These are phyloP conservation scores for Urocynchramus pylzowi DNA, from an alignment of 2,113 vertebrate genomes.

Conservation along the genomic window DNA sequence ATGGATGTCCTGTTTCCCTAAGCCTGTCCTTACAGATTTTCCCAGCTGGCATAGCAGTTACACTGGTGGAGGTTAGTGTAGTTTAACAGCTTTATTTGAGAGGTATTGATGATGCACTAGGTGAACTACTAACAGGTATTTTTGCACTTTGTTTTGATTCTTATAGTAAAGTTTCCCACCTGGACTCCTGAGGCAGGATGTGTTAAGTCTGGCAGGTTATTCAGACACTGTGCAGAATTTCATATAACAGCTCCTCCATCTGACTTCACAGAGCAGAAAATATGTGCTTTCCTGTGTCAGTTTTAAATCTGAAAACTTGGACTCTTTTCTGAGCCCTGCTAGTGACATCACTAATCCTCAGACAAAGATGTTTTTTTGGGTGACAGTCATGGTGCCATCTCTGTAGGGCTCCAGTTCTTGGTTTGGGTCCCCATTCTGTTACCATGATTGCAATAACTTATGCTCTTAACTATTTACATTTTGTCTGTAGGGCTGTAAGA, in stretches of 20 bases:
- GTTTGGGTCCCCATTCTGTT: not conserved
- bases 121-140: conserved; percentile 27
- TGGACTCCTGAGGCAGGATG: conserved; percentile 56
- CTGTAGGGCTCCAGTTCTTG: not conserved
- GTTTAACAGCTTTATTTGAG: conserved; percentile 16
- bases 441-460: not conserved
- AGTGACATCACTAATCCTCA: not conserved
- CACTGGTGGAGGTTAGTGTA: not conserved
- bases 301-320: not conserved
- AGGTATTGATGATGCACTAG: not conserved
- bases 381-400: not conserved
- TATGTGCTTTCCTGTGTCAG: not conserved
- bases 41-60: not conserved
- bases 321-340: not conserved
- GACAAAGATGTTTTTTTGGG: not conserved
- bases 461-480: not conserved
- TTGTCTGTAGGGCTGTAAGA: not conserved
- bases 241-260: conserved; percentile 49
- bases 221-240: conserved; percentile 12
- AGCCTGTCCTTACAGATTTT: not conserved
- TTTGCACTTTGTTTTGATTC: conserved; percentile 37
- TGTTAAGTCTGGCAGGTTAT: conserved; percentile 53
- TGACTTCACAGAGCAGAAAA: conserved; percentile 31
- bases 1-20: not conserved
- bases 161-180: conserved; percentile 53